These are phyloP conservation scores for Spea multiplicata DNA, from an alignment of 2,113 vertebrate genomes.

Conservation along the genomic window DNA sequence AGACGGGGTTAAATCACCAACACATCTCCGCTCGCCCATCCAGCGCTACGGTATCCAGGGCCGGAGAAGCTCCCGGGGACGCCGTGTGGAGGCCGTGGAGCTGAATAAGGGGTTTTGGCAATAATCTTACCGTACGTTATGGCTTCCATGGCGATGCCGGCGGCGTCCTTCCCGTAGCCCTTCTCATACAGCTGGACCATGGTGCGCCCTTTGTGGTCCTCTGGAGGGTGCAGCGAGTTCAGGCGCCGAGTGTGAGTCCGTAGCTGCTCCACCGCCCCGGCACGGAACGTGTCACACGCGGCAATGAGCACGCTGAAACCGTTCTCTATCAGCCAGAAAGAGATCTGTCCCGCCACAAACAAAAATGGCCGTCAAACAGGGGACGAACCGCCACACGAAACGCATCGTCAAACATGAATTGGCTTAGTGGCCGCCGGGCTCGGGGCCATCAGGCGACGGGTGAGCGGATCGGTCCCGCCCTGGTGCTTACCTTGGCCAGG, in stretches of 20 bases:
- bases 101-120: background rate
- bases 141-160: conserved; percentile 97
- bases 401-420: background rate
- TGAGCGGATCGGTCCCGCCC: too few relatives aligned
- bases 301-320: conserved; percentile 94
- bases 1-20: too few relatives aligned
- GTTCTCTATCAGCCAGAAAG: conserved; percentile 95
- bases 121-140: conserved; percentile 79
- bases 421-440: background rate
- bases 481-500: conserved; percentile 82
- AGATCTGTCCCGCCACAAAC: conserved; percentile 73
- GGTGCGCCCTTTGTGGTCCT: conserved; percentile 72
- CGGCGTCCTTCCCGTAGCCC: conserved; percentile 95
- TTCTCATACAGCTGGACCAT: conserved; percentile 95
- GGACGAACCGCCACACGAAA: too few relatives aligned
- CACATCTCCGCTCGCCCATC: too few relatives aligned
- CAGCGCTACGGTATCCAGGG: too few relatives aligned
- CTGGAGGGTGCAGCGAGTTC: conserved; percentile 84
- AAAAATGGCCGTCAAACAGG: background rate
- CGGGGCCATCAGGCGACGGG: background rate
- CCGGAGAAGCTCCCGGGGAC: too few relatives aligned
- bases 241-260: conserved; percentile 92
- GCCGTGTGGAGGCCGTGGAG: too few relatives aligned
- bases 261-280: conserved; percentile 94
- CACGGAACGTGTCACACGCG: conserved; percentile 93